A percentile compares a stretch with the other conserved stretches of the same genome.
These are phyloP conservation scores for Peromyscus attwateri DNA, from an alignment of 2,797 vertebrate genomes.

Conservation along the genomic window DNA sequence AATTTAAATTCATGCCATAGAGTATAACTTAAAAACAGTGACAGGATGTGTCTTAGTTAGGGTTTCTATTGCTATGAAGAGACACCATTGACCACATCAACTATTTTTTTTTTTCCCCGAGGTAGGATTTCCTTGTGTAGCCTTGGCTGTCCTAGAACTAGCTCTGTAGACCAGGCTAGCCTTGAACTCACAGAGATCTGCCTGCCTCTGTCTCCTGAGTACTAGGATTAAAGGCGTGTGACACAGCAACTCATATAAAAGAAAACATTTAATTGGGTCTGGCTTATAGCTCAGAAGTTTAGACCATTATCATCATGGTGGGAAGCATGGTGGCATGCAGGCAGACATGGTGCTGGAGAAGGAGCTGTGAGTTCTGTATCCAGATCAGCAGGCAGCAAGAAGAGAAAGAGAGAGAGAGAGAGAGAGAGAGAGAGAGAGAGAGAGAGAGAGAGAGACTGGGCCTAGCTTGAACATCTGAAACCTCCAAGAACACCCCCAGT, in stretches of 20 bases:
- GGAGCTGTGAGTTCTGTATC: background rate
- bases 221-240: background rate
- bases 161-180: background rate
- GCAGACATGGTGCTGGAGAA: background rate
- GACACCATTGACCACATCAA: no score
- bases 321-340: accelerated
- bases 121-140: no score
- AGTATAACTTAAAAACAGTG: no score
- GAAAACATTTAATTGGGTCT: background rate
- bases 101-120: no score
- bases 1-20: no score
- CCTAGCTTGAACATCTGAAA: background rate
- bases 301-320: background rate
- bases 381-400: background rate
- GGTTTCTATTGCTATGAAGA: no score
- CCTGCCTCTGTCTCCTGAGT: background rate
- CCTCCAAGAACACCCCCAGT: background rate
- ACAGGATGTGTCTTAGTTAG: no score
- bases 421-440: background rate
- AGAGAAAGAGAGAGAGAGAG: background rate
- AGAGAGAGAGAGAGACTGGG: background rate
- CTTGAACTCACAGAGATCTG: background rate
- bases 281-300: background rate
- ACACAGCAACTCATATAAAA: background rate
- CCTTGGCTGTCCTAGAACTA: no score